Evolutionary conservation across 2,888 invertebrate genomes (phyloP), one percentile per base, ranked within the genome.

Genomic region (Lasius fuliginosus): DNA sequence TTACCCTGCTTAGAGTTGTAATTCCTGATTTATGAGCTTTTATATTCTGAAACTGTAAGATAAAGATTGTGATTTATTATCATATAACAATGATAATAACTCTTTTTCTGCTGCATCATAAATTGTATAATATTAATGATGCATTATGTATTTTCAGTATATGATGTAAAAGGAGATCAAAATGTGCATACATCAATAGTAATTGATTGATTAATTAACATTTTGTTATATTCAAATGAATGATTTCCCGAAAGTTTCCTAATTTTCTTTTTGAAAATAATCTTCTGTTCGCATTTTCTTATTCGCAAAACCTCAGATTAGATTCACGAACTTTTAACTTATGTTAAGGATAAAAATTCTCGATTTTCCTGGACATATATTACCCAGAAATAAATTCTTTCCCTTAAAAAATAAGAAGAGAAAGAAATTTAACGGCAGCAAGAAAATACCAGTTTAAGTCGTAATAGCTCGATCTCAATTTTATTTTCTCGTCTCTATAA

Each of bases 401-500:
- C 56, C 23, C 5, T 8, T 71, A 40, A 73, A 58, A 58, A 71
- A 68, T 3, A 27, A 40, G 27, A 5, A 33, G 33, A 23, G 23
- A 36, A 36, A n/a, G 30, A 11, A n/a, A 56, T 71, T 18, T 73
- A 58, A 73, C 36, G 58, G 36, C 18, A 73, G 58, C 18, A 40
- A 40, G 9, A 8, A 56, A 71, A 6, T 40, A 40, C 18, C 58
- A 58, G 58, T 58, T 73, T 58, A 73, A 58, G 27, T 73, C 15
- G 27, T 58, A 73, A 73, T 27, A 58, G 36, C 27, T 36, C 40
- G 58, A 40, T 58, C 27, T 58, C 60, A 58, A 40, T 73, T 73
- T 73, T 4, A 73, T 73, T 73, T 73, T 73, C 73, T 58, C 15
- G 11, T 27, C 6, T 58, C 40, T 58, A 6, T 27, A 73, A 58